phyloP scores from a whole-genome alignment of 2,888 invertebrate species.

The Trissolcus japonicus region DNA sequence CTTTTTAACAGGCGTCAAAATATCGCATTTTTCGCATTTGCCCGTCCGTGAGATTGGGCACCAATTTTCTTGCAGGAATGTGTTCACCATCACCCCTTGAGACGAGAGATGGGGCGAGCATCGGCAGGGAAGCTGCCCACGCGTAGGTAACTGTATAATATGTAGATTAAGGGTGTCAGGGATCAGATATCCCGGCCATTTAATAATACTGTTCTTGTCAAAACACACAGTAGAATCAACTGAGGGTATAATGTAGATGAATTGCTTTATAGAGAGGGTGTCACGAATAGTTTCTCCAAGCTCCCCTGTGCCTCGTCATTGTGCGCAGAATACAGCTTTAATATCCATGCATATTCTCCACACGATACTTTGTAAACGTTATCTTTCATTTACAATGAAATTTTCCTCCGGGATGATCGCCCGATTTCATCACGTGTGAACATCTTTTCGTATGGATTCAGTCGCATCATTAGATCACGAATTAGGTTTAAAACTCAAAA shows the following conservation, averaged over 20 bases:
- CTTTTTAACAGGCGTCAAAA: constrained; percentile 36
- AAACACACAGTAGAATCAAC: constrained; percentile 74
- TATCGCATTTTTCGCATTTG: constrained; percentile 34
- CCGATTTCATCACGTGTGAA: too few species aligned
- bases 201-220: constrained; percentile 77
- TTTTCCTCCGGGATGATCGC: neutral
- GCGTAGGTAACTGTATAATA: constrained; percentile 74
- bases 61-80: constrained; percentile 47
- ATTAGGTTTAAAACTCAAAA: too few species aligned
- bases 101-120: constrained; percentile 53
- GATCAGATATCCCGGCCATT: constrained; percentile 75
- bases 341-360: constrained; percentile 62
- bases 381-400: constrained; percentile 3
- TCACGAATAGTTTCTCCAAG: constrained; percentile 38
- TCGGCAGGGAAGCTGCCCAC: constrained; percentile 63
- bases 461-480: too few species aligned
- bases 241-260: constrained; percentile 76
- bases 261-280: constrained; percentile 70
- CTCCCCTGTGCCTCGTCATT: constrained; percentile 27
- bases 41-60: constrained; percentile 49
- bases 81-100: constrained; percentile 47
- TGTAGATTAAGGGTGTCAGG: constrained; percentile 75
- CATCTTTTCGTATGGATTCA: too few species aligned
- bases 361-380: constrained; percentile 14
- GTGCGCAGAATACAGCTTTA: constrained; percentile 48